Base-by-base conservation (phyloP, 2,113 vertebrate genomes). In the Phylloscopus trochilus region DNA sequence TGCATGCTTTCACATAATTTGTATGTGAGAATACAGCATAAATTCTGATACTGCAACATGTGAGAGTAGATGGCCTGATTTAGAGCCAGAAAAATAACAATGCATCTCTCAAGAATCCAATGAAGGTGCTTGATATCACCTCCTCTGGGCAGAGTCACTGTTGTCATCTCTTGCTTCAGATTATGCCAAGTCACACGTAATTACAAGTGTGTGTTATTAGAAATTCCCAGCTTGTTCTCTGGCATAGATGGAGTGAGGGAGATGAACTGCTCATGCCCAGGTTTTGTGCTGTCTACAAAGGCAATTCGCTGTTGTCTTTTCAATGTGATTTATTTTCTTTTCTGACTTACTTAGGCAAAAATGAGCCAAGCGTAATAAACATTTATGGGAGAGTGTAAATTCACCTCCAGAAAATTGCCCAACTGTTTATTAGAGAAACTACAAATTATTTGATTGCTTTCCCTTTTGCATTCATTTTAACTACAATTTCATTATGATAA, bases 21-120 rank as follows among this genome's bases (percentile, higher is more conserved):
- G 8, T 43, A 9, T 63, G 27, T 69, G 62, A 83, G 47, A 58
- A 53, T 24, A 10, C 13, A 22, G 4, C 30, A 14, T 39, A 27
- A 73, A 33, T 55, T 30, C 1, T 15, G 31, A 27, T 58, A 3
- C 14, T 60, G n/a, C 47, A 64, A 27, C n/a, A 44, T 0, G 0
- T 78, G 46, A 78, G 33, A 74, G 35, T 28, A 15, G 24, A 15
- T 6, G 30, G 21, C 13, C 44, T n/a, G 37, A 67, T 41, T 47
- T 55, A 72, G 47, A 87, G 56, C 16, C 3, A 11, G 60, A 11
- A 31, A 73, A 69, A 64, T 20, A 52, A 11, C 21, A 35, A 1
- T 30, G 4, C 35, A 37, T 24, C 19, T 90, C 68, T 56, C 52
- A 81, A 44, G 7, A 44, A 72, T 83, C 52, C 73, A 53, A 0